phyloP scores from a whole-genome alignment of 2,113 vertebrate species.

The Lepisosteus osseus region DNA sequence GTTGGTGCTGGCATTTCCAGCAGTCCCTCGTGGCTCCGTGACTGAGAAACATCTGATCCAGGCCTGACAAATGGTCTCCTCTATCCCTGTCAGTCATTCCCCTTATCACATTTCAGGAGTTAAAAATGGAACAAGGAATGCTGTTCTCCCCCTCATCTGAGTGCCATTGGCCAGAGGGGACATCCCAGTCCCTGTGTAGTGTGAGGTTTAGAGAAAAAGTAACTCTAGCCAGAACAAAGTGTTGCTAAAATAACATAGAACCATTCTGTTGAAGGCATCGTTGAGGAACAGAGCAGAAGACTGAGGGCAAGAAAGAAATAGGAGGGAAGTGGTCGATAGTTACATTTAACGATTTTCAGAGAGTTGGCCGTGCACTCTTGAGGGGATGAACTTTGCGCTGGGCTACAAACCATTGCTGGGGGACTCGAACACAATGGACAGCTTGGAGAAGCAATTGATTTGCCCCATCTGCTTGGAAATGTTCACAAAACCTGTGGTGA shows the following conservation, averaged over 20 bases:
- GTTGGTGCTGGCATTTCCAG: constrained; percentile 8
- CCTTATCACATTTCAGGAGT: constrained; percentile 48
- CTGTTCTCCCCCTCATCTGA: background rate
- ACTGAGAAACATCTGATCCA: constrained; percentile 62
- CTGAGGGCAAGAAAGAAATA: background rate
- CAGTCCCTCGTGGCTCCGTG: constrained; percentile 33
- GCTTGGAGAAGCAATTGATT: constrained; percentile 80
- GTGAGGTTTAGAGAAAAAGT: constrained; percentile 47
- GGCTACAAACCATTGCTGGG: constrained; percentile 73
- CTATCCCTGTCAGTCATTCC: constrained; percentile 29
- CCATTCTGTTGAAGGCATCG: constrained; percentile 24
- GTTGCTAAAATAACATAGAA: constrained; percentile 52
- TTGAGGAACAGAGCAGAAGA: constrained; percentile 17
- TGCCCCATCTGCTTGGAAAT: constrained; percentile 77
- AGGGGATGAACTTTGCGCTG: constrained; percentile 79
- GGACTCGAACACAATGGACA: constrained; percentile 74
- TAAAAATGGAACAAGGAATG: constrained; percentile 61
- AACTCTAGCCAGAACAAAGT: constrained; percentile 60
- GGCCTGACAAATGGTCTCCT: constrained; percentile 49
- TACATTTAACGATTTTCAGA: background rate
- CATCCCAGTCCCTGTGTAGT: constrained; percentile 9
- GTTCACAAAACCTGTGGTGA: constrained; percentile 77
- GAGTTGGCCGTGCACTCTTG: constrained; percentile 6
- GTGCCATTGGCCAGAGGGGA: background rate
- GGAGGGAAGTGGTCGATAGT: background rate